Conservation (phyloP, 2,113 vertebrate genomes). For the Toxotes jaculatrix region DNA sequence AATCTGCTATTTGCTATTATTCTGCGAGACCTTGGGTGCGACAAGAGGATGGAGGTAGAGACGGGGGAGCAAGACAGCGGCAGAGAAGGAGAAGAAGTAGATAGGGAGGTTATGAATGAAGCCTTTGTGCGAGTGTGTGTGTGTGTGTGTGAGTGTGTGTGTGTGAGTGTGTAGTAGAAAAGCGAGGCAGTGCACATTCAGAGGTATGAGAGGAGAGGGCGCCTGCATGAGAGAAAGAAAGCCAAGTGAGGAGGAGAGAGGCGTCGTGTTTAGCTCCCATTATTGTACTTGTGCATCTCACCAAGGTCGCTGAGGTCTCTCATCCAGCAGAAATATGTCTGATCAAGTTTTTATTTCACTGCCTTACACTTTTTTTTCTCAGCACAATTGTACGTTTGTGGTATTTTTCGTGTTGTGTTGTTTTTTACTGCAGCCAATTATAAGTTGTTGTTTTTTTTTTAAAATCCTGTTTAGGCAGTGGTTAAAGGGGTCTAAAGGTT, state of each 20-base stretch:
- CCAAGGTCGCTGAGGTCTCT: no score
- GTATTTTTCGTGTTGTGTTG: no score
- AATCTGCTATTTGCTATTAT: constrained; percentile 72
- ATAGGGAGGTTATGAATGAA: constrained; percentile 56
- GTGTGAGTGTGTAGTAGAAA: background rate
- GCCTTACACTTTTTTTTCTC: no score
- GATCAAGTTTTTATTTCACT: no score
- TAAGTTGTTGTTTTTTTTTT: no score
- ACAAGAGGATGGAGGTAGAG: constrained; percentile 55
- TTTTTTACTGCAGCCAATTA: no score
- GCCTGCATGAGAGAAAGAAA: constrained; percentile 1
- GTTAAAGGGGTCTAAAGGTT: no score
- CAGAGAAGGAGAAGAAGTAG: constrained; percentile 19
- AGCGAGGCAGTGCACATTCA: constrained; percentile 28
- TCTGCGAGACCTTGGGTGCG: constrained; percentile 75
- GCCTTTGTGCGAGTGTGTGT: constrained; percentile 44
- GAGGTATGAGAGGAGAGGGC: constrained; percentile 9
- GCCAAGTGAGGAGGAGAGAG: background rate
- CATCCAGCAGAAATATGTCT: no score
- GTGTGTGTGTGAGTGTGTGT: constrained; percentile 16
- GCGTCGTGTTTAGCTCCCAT: background rate
- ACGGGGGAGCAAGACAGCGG: constrained; percentile 12
- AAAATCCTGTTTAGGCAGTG: no score
- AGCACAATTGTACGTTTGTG: no score
- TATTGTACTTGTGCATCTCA: constrained; percentile 13